These are phyloP conservation scores for Sterna hirundo DNA, from an alignment of 2,113 vertebrate species.

Conservation along the genomic window DNA sequence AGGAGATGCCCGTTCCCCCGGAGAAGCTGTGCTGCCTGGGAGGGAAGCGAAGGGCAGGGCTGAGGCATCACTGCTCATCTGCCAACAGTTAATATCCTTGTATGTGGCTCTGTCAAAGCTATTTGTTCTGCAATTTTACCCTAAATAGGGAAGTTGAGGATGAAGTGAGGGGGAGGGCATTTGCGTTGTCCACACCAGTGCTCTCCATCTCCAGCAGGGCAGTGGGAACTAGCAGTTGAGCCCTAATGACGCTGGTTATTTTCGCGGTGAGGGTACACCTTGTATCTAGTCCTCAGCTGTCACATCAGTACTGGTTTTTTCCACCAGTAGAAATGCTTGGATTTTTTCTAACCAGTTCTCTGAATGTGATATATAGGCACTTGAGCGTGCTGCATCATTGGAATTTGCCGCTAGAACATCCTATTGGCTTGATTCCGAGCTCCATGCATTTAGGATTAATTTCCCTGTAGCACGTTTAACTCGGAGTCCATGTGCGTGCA, in stretches of 20 bases:
- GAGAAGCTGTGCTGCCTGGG: background rate
- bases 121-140: background rate
- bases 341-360: background rate
- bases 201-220: background rate
- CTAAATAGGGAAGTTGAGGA: background rate
- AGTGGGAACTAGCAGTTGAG: rapidly evolving
- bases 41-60: background rate
- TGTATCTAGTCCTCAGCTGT: background rate
- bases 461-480: background rate
- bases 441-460: background rate
- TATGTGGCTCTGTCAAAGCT: rapidly evolving
- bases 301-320: no score
- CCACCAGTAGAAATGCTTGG: background rate
- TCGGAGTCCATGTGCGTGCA: rapidly evolving
- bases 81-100: rapidly evolving
- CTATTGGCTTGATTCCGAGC: background rate
- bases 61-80: background rate
- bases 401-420: background rate
- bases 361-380: background rate
- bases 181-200: background rate
- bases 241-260: background rate
- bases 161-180: background rate
- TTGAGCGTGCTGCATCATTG: background rate
- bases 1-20: background rate
- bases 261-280: rapidly evolving